Conservation (phyloP, 2,797 vertebrate species). For the Hippoglossus hippoglossus region DNA sequence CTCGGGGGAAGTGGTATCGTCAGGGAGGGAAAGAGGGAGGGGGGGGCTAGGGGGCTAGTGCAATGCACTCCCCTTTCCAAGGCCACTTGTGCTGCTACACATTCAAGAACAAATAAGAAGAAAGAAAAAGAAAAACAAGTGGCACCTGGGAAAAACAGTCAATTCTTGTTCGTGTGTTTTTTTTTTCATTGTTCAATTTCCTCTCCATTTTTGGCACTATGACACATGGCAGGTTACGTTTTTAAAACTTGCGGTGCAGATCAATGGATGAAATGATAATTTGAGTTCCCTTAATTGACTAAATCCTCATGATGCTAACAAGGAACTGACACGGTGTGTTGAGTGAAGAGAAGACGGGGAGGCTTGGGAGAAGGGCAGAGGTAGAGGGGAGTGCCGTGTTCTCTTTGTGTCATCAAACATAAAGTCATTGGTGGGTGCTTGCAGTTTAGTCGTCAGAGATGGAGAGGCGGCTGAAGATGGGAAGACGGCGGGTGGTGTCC, state of each 20-base stretch:
- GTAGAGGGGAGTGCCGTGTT: constrained; percentile 80
- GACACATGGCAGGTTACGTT: constrained; percentile 74
- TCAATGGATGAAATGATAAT: constrained; percentile 65
- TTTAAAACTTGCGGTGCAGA: constrained; percentile 60
- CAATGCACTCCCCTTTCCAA: constrained; percentile 79
- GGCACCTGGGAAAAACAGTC: constrained; percentile 81
- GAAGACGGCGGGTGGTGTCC: constrained; percentile 95
- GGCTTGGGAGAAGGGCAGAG: constrained; percentile 53
- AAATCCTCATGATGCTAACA: constrained; percentile 64
- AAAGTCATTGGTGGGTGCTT: constrained; percentile 56
- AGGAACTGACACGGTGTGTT: constrained; percentile 45
- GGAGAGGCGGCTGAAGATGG: constrained; percentile 99
- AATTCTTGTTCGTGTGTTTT: constrained; percentile 75
- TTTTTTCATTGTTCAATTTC: constrained; percentile 77
- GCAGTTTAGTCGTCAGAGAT: constrained; percentile 94
- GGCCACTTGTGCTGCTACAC: constrained; percentile 84
- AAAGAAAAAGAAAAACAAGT: constrained; percentile 64
- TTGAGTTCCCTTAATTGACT: constrained; percentile 82
- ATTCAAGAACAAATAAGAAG: constrained; percentile 75
- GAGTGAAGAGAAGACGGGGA: constrained; percentile 29
- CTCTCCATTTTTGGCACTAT: constrained; percentile 84
- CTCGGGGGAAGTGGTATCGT: constrained; percentile 77
- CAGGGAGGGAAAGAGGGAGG: constrained; percentile 10
- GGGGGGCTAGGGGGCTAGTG: constrained; percentile 61
- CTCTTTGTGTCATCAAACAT: constrained; percentile 68